Conservation (phyloP, 2,797 vertebrate species). For the Pristis pectinata region DNA sequence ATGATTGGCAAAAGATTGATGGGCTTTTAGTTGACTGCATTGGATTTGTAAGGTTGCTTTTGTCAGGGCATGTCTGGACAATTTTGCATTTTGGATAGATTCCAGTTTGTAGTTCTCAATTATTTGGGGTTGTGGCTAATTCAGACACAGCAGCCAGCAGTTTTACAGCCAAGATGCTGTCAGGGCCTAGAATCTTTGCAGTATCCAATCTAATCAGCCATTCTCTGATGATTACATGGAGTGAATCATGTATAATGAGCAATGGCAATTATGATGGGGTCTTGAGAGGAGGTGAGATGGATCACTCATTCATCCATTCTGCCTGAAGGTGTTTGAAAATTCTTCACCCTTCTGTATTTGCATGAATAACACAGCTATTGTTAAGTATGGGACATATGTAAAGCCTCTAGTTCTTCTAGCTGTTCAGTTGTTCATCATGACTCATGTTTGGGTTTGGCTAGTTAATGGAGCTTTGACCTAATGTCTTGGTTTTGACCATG, state of each 20-base stretch:
- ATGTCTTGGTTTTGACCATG: too few species aligned
- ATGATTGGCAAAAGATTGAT: background rate
- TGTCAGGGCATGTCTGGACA: background rate
- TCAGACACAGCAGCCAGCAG: background rate
- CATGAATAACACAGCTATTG: background rate
- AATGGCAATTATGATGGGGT: background rate
- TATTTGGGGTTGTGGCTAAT: background rate
- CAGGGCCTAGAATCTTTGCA: background rate
- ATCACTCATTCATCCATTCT: background rate
- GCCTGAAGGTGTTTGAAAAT: background rate
- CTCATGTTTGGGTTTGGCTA: background rate
- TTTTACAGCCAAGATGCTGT: background rate
- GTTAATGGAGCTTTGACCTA: background rate
- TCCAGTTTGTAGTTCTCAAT: background rate
- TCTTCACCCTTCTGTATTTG: background rate
- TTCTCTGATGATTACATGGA: background rate
- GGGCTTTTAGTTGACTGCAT: background rate
- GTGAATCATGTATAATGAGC: background rate
- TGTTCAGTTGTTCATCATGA: background rate
- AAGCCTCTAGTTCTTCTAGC: background rate
- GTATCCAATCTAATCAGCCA: background rate
- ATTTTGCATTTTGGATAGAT: background rate
- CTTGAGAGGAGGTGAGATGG: background rate
- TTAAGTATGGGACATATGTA: background rate
- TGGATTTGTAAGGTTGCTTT: background rate